Evolutionary conservation across 1,140 invertebrate species (phyloP).

Genomic region (Penaeus chinensis): DNA sequence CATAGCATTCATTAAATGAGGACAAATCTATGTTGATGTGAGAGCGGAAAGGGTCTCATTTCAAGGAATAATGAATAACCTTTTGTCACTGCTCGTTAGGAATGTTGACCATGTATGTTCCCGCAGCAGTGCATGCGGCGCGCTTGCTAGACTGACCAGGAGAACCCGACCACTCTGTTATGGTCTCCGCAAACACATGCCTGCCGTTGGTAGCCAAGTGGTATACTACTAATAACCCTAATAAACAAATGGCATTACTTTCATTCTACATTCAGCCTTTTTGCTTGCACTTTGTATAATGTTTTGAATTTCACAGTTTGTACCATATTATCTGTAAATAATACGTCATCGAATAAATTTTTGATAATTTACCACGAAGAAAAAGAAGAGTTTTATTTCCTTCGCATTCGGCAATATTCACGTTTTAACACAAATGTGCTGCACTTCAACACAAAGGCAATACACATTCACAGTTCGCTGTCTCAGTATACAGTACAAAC

Average conservation of each 20-base stretch:
- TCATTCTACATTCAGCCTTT: conserved; percentile 61
- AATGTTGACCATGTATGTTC: no score
- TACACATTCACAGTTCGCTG: conserved; percentile 1
- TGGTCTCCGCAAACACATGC: conserved; percentile 40
- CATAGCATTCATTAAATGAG: no score
- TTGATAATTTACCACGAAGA: conserved; percentile 69
- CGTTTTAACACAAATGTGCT: no score
- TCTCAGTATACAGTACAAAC: conserved; percentile 13
- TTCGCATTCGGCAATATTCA: not conserved
- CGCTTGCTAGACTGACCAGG: no score
- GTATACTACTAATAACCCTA: conserved; percentile 40
- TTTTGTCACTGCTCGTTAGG: no score
- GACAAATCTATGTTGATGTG: no score
- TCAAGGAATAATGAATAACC: no score
- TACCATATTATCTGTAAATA: conserved; percentile 69
- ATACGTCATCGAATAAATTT: conserved; percentile 70
- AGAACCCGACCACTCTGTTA: not conserved
- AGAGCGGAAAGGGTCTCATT: no score
- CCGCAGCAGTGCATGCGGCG: no score
- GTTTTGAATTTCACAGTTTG: conserved; percentile 68
- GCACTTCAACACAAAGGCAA: no score
- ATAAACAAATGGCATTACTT: conserved; percentile 49
- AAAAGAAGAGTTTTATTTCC: conserved; percentile 37
- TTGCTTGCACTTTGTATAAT: conserved; percentile 63
- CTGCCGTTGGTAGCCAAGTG: conserved; percentile 33